Evolutionary conservation across 1,140 invertebrate species (phyloP), one percentile per base, ranked within the genome.

Genomic region (Asobara japonica): DNA sequence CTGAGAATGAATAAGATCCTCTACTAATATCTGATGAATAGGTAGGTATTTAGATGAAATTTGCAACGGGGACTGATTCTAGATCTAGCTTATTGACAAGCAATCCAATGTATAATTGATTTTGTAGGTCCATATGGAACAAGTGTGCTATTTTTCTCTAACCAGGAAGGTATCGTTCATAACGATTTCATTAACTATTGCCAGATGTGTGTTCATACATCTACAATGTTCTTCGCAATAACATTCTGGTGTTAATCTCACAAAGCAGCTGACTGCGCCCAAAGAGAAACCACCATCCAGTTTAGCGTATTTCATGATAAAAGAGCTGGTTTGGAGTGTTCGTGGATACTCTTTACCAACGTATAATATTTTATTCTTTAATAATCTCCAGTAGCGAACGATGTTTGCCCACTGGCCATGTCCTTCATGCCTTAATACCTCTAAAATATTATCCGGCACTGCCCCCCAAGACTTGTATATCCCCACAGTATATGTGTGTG

Each of bases 401-500:
- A 48, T 11, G 5, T n/a, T 48, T 48, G 41, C n/a, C 10, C 10
- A 18, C 16, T 4, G 41, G 4, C n/a, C 11, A 48, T 48, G n/a
- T 18, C 10, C 41, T 48, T 5, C 10, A 48, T 7, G 5, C 10
- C 31, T 33, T 13, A 30, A 29, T 13, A n/a, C 3, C n/a, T 13
- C 13, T 27, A n/a, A n/a, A 3, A 64, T 27, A 11, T 13, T 16
- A 10, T 64, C 29, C 16, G 61, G 3, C 30, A 66, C 25, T 68
- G 3, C 4, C 4, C 4, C 10, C 31, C 4, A 36, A 30, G 48
- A 22, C 20, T 66, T 74, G 30, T 78, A 76, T 1, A 71, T 71
- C 0, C 74, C 74, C 41, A 77, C 72, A 48, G 67, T 78, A 27
- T 74, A 72, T 69, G 69, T 70, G 38, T 41, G 11, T 0, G 33